Base-by-base conservation (phyloP, 2,797 vertebrate species). In the Holocentrus rufus region DNA sequence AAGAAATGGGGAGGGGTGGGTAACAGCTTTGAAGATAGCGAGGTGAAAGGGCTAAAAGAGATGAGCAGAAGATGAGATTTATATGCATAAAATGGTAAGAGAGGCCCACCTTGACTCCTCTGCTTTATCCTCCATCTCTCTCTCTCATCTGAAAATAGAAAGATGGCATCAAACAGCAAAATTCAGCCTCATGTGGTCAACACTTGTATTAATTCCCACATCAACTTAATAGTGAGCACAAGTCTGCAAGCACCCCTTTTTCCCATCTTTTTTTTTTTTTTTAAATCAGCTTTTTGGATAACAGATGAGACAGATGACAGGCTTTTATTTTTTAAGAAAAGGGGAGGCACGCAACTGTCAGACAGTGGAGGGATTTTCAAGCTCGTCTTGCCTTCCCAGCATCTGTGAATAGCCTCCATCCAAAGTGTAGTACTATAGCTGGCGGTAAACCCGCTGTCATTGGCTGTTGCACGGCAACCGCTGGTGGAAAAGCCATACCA, bases 381-480 rank as follows among this genome's bases (percentile, higher is more conserved):
- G 39, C 14, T 47, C n/a, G 50, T 44, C 30, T 54, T 27, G n/a
- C 34, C 31, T 69, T 59, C 15, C 62, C 63, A 22, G 56, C 27
- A 39, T 50, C 27, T 17, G 44, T 34, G 46, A 18, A 72, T 34
- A n/a, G 34, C 30, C 56, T 39, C 56, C 34, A 22, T 30, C 25
- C 31, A 42, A 61, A 72, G 36, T 39, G 69, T 36, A 39, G 31
- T 52, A 62, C 31, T 69, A 27, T 31, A 47, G 61, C 54, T 17
- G 67, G 22, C n/a, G 52, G 42, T 47, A 27, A 65, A 7, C 20
- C 20, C 20, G n/a, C 27, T 71, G 69, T 54, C 59, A 61, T 18
- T 62, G 34, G 59, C 63, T 69, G 53, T 69, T 61, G 73, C 73
- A 81, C 73, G 59, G 52, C 67, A 81, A 72, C 81, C 20, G 1